Conservation (phyloP, 2,888 invertebrate genomes). For the Merodon equestris region DNA sequence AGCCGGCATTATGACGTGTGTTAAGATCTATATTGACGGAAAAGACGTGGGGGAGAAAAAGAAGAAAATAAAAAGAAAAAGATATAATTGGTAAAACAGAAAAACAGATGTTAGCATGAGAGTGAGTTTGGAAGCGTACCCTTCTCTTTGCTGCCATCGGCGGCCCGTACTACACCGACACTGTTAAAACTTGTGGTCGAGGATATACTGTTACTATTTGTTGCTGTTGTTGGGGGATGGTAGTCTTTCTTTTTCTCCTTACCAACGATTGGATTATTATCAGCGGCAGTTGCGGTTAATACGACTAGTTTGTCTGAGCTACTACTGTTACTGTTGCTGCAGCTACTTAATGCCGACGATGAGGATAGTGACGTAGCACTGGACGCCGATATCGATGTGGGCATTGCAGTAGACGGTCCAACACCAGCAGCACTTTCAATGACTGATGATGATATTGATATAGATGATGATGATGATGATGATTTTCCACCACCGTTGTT, state of each 20-base stretch:
- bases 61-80: too few relatives aligned
- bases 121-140: conserved; percentile 70
- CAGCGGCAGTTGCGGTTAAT: conserved; percentile 37
- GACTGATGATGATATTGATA: too few relatives aligned
- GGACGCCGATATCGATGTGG: conserved; percentile 33
- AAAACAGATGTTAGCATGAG: background rate
- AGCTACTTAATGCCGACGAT: conserved; percentile 47
- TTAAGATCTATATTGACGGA: conserved; percentile 28
- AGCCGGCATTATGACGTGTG: conserved; percentile 48
- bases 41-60: too few relatives aligned
- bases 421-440: conserved; percentile 36
- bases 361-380: conserved; percentile 41
- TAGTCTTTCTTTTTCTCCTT: conserved; percentile 70
- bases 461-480: too few relatives aligned
- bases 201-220: conserved; percentile 38
- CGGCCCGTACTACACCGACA: conserved; percentile 55
- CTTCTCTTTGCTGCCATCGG: conserved; percentile 76
- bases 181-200: conserved; percentile 46
- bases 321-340: conserved; percentile 28
- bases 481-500: conserved; percentile 38
- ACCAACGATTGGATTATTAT: conserved; percentile 53
- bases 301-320: conserved; percentile 40
- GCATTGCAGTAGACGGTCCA: conserved; percentile 7
- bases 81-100: conserved; percentile 2
- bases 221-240: conserved; percentile 41